Evolutionary conservation across 2,113 vertebrate species (phyloP).

Genomic region (Phocoena sinus): DNA sequence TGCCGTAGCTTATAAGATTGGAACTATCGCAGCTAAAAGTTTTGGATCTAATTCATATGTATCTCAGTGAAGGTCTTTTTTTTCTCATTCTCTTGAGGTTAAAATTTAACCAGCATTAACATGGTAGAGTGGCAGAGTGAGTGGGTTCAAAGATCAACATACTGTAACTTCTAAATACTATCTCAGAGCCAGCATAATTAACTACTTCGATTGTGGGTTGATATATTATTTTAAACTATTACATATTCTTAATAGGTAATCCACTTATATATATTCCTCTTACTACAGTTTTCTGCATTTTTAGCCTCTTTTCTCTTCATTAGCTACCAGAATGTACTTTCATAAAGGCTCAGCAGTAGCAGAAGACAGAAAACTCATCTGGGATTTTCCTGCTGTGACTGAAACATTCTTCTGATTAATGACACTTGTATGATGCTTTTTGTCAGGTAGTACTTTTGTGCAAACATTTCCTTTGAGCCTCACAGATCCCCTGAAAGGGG

Average conservation of each 20-base stretch:
- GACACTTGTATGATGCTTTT: not conserved
- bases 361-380: not conserved
- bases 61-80: not conserved
- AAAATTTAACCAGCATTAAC: conserved; percentile 52
- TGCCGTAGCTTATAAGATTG: conserved; percentile 8
- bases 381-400: not conserved
- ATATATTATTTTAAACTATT: conserved; percentile 21
- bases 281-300: not conserved
- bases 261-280: not conserved
- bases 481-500: not conserved
- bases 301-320: not conserved
- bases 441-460: not conserved
- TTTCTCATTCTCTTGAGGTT: not conserved
- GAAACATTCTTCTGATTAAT: not conserved
- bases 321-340: not conserved
- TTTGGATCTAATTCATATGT: not conserved
- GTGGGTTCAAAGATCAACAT: not conserved
- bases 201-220: not conserved
- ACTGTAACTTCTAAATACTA: conserved; percentile 27
- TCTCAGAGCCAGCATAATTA: conserved; percentile 26
- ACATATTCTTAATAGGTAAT: conserved; percentile 15
- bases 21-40: conserved; percentile 27
- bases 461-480: not conserved
- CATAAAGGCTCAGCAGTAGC: not conserved
- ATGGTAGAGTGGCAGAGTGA: not conserved